Evolutionary conservation across 2,888 invertebrate genomes (phyloP).

Genomic region (Amitus sp.): DNA sequence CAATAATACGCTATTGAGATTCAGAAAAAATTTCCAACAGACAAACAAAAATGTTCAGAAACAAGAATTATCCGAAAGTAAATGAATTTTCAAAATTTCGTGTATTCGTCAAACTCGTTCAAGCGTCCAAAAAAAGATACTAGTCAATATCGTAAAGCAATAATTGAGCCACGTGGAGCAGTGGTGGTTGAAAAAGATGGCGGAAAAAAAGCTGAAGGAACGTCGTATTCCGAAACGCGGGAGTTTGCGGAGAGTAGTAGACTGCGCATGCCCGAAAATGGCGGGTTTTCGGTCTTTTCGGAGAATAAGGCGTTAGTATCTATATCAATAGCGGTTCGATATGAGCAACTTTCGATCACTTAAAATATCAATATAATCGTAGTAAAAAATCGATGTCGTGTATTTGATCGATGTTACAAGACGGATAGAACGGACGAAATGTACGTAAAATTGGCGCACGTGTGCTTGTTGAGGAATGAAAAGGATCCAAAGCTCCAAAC

Average conservation of each 20-base stretch:
- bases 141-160: slow-evolving; percentile 37
- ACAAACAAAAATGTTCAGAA: no score
- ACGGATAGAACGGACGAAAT: slow-evolving; percentile 9
- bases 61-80: no score
- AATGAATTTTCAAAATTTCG: no score
- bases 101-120: no score
- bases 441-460: slow-evolving; percentile 44
- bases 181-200: no score
- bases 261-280: slow-evolving; percentile 44
- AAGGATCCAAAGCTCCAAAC: slow-evolving; percentile 8
- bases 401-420: slow-evolving; percentile 32
- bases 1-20: no score
- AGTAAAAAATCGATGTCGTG: no score
- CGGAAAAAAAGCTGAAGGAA: slow-evolving; percentile 8
- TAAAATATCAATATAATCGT: no score
- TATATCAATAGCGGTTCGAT: slow-evolving; percentile 44
- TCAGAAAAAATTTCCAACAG: no score
- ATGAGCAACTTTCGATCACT: slow-evolving; percentile 30
- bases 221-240: slow-evolving; percentile 44
- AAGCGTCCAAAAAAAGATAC: slow-evolving; percentile 18
- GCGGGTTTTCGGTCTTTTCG: slow-evolving; percentile 45
- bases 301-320: slow-evolving; percentile 39
- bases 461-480: slow-evolving; percentile 39
- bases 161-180: no score
- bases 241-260: slow-evolving; percentile 52